These are phyloP conservation scores for Alectoris magna DNA, from an alignment of 2,797 vertebrate genomes.

Conservation along the genomic window DNA sequence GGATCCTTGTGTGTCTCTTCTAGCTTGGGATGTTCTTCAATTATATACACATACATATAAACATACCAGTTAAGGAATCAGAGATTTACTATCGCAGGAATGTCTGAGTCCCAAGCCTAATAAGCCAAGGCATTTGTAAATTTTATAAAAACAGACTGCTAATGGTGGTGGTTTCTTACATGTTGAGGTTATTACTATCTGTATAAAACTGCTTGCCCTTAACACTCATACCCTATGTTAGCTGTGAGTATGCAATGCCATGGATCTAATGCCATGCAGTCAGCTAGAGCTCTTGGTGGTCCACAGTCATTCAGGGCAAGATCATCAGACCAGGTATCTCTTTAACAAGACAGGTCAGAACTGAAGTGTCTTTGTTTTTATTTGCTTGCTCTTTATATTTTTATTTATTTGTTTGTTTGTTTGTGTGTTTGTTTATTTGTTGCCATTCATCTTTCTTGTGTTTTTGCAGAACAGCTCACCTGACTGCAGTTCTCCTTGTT, in stretches of 20 bases:
- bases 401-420: background rate
- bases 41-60: background rate
- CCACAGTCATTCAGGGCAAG: accelerated
- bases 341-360: background rate
- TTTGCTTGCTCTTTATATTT: background rate
- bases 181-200: background rate
- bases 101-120: background rate
- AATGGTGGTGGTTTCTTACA: background rate
- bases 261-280: background rate
- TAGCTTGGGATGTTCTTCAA: background rate
- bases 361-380: background rate
- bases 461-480: background rate
- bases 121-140: background rate
- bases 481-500: background rate
- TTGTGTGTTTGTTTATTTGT: too few species aligned
- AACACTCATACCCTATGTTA: background rate
- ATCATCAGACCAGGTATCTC: background rate
- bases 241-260: background rate
- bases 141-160: too few species aligned
- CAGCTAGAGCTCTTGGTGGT: background rate
- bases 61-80: background rate
- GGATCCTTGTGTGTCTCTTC: background rate
- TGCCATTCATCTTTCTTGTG: background rate
- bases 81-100: background rate
- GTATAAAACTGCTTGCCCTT: background rate